Base-by-base conservation (phyloP, 2,888 invertebrate genomes). In the Sylvicola cinctus region DNA sequence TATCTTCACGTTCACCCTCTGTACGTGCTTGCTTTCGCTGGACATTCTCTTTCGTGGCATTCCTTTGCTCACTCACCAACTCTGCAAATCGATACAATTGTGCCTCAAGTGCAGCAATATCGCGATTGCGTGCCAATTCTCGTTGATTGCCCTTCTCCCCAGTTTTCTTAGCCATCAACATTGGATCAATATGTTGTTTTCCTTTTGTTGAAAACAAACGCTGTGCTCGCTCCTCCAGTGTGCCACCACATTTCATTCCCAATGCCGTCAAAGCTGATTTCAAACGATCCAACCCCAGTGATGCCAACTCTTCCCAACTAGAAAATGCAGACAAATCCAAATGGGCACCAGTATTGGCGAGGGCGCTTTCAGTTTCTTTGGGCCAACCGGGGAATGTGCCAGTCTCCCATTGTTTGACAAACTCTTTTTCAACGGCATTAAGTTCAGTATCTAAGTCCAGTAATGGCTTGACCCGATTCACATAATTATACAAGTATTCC, bases 321-420 rank as follows among this genome's bases (percentile, higher is more conserved):
- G 90, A 90, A 55, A 96, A 99, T 0, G 93, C 91, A 1, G 93
- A 91, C n/a, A 99, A 62, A 57, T 99, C 98, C 41, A 99, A 68
- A 63, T 93, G 91, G 3, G 96, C 96, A 14, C 95, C 95, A 4
- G 88, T 75, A 52, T 93, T 85, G 0, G 91, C 80, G 40, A 98
- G 55, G 3, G 91, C 95, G 38, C 88, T 84, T 31, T 84, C 84
- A 1, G 84, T 77, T 61, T 95, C 93, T 73, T 93, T 90, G 2
- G 88, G 81, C 95, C 96, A 98, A 23, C 93, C 98, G 11, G 90
- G 88, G 49, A 95, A 87, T 6, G 66, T 70, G 10, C 88, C 95
- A 35, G 67, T 70, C 37, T 80, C 74, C 91, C 95, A 98, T 45
- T 88, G 83, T 25, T 62, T 63, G 33, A 80, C 65, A 51, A 96